Conservation (phyloP, 2,888 invertebrate species). For the Ypsolopha sequella region DNA sequence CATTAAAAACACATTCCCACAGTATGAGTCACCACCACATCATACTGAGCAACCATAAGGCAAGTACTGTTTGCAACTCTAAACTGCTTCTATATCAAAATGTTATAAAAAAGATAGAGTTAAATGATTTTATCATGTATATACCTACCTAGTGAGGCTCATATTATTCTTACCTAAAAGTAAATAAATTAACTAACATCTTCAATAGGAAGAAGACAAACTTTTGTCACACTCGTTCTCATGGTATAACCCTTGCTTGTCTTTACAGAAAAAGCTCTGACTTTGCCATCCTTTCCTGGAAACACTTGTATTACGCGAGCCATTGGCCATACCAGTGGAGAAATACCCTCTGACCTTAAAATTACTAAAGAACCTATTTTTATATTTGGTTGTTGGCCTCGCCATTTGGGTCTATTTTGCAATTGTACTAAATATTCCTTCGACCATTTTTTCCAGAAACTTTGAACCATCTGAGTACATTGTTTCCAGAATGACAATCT, state of each 20-base stretch:
- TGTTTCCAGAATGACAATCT: slow-evolving; percentile 7
- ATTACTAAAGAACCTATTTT: slow-evolving; percentile 8
- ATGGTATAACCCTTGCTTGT: neutral
- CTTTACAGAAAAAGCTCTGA: slow-evolving; percentile 4
- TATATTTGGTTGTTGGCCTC: slow-evolving; percentile 4
- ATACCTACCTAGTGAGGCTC: no score
- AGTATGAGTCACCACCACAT: no score
- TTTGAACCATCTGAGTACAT: slow-evolving; percentile 5
- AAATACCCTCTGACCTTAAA: slow-evolving; percentile 4
- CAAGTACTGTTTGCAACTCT: no score
- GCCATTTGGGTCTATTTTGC: slow-evolving; percentile 9
- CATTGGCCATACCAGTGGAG: slow-evolving; percentile 9
- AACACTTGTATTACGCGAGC: slow-evolving; percentile 6
- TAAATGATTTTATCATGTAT: no score
- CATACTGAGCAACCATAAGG: no score
- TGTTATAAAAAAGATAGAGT: no score
- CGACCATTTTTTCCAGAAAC: slow-evolving; percentile 9
- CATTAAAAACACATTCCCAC: no score
- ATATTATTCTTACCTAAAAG: no score
- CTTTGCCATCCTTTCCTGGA: slow-evolving; percentile 9
- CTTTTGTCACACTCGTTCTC: no score
- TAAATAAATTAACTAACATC: no score
- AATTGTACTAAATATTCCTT: slow-evolving; percentile 7
- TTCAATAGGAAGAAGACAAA: no score
- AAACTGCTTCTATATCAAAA: no score